These are phyloP conservation scores for Telenomus remus DNA, from an alignment of 1,140 invertebrate genomes.

Conservation along the genomic window DNA sequence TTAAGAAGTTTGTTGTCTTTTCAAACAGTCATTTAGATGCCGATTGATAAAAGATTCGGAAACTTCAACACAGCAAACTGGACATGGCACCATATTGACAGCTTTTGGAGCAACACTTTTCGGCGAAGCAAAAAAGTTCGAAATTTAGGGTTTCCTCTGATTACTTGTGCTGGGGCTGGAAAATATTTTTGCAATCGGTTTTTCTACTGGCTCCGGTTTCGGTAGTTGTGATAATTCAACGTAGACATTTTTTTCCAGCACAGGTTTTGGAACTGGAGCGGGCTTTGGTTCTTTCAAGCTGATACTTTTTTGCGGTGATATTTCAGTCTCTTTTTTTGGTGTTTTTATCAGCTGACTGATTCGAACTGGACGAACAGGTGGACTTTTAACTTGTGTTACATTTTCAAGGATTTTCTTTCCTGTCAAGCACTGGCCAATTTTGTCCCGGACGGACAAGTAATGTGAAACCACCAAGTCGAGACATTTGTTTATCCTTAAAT, in stretches of 20 bases:
- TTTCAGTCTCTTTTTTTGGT: not conserved
- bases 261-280: not conserved
- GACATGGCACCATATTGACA: constrained; percentile 72
- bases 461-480: constrained; percentile 71
- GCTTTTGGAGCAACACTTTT: constrained; percentile 35
- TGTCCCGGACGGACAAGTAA: constrained; percentile 68
- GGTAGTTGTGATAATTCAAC: constrained; percentile 7
- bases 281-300: not conserved
- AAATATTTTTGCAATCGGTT: not conserved
- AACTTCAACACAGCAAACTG: constrained; percentile 76
- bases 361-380: constrained; percentile 41
- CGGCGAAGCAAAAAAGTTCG: constrained; percentile 65
- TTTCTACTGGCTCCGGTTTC: constrained; percentile 5
- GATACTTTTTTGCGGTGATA: not conserved
- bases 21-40: constrained; percentile 77
- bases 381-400: not conserved
- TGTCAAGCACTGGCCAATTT: constrained; percentile 57
- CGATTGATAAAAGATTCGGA: constrained; percentile 73
- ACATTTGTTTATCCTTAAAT: constrained; percentile 75
- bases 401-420: constrained; percentile 11
- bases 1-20: constrained; percentile 53
- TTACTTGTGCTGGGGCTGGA: constrained; percentile 65
- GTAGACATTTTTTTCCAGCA: not conserved
- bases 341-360: constrained; percentile 17
- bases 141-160: constrained; percentile 32